Conservation (phyloP, 2,113 vertebrate genomes). For the Apaloderma vittatum region DNA sequence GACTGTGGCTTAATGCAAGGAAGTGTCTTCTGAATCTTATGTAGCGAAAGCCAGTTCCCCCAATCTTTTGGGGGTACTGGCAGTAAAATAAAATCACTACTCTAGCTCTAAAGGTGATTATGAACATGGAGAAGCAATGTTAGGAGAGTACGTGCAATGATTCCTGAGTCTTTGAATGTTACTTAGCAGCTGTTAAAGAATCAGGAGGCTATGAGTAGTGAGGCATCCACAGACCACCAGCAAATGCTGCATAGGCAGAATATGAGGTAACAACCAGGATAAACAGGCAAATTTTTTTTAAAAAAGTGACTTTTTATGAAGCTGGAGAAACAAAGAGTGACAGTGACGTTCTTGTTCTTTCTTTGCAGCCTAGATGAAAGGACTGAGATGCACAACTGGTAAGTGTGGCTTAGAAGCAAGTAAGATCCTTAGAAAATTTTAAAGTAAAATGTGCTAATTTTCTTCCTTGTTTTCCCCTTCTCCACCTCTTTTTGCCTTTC, state of each 20-base stretch:
- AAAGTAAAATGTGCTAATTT: neutral
- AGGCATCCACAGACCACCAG: neutral
- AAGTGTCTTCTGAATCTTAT: neutral
- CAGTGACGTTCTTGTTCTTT: neutral
- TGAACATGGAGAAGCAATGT: fast-evolving
- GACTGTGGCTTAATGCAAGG: neutral
- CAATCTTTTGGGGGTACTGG: neutral
- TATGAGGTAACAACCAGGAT: neutral
- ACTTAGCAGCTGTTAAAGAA: neutral
- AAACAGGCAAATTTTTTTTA: neutral
- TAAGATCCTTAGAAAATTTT: neutral
- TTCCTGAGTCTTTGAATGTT: neutral
- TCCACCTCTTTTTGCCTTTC: neutral
- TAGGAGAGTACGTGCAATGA: neutral
- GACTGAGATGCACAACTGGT: neutral
- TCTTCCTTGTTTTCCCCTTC: neutral
- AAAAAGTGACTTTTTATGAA: neutral
- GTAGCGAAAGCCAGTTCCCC: neutral
- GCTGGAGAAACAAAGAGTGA: neutral
- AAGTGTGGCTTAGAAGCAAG: neutral
- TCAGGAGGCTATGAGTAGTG: neutral
- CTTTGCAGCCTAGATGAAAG: neutral
- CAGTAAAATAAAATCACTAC: neutral
- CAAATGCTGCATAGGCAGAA: neutral
- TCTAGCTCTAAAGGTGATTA: neutral